Evolutionary conservation across 2,888 invertebrate genomes (phyloP).

Genomic region (Nomada lathburiana): DNA sequence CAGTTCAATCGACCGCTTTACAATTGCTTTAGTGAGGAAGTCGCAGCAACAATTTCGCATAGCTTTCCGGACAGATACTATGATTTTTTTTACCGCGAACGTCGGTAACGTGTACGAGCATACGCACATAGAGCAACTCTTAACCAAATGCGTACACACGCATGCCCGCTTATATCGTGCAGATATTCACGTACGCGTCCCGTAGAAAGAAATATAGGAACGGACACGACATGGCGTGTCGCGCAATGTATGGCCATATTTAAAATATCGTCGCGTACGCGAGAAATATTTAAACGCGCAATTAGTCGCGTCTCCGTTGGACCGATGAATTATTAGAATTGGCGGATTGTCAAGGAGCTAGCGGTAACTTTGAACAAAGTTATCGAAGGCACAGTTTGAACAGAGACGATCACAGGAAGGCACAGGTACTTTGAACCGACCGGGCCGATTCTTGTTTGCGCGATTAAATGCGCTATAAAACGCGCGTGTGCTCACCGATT

Average conservation of each 20-base stretch:
- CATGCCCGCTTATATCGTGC: not conserved
- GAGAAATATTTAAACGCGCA: not conserved
- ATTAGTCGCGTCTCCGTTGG: not conserved
- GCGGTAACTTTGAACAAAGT: not conserved
- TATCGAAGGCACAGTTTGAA: conserved; percentile 42
- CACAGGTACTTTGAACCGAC: conserved; percentile 47
- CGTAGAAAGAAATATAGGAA: not conserved
- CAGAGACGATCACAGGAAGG: conserved; percentile 47
- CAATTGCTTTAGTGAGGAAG: conserved; percentile 13
- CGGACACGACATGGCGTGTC: not conserved
- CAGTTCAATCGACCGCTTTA: conserved; percentile 60
- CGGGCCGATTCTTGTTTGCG: not conserved
- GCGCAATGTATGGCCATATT: not conserved
- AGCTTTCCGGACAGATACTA: not conserved
- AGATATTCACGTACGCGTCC: no score
- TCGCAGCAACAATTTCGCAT: not conserved
- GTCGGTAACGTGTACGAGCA: conserved; percentile 12
- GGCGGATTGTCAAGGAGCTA: not conserved
- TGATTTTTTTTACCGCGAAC: conserved; percentile 1
- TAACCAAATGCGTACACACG: not conserved
- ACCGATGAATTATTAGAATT: not conserved
- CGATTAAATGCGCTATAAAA: not conserved
- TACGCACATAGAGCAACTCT: not conserved
- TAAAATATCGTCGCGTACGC: not conserved
- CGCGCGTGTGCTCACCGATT: not conserved